Evolutionary conservation across 2,797 vertebrate species (phyloP).

Genomic region (Myotis myotis): DNA sequence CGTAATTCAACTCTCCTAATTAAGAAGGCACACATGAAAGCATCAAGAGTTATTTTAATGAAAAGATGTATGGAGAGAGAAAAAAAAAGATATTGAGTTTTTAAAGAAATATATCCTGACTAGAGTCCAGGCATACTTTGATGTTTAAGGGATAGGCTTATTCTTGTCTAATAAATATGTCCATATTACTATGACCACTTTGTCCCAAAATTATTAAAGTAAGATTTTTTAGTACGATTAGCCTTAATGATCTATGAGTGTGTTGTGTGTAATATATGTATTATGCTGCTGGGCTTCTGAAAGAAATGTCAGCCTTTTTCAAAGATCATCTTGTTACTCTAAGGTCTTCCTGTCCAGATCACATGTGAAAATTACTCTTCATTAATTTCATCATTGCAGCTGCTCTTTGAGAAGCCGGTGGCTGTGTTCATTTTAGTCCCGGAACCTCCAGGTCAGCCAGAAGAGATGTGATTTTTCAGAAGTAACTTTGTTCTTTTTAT

Average conservation of each 20-base stretch:
- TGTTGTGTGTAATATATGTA: not conserved
- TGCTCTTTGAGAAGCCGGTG: not conserved
- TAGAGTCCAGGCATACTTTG: not conserved
- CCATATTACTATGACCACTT: not conserved
- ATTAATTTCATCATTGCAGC: not conserved
- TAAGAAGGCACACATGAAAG: not conserved
- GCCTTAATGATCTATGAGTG: not conserved
- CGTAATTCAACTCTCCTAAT: not conserved
- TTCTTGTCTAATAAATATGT: not conserved
- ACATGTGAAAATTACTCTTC: not conserved
- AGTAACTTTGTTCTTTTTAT: not conserved
- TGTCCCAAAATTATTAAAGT: not conserved
- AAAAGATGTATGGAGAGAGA: not conserved
- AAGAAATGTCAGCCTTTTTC: not conserved
- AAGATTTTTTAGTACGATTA: not conserved
- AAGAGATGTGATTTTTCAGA: not conserved
- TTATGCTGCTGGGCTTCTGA: not conserved
- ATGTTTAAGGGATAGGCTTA: not conserved
- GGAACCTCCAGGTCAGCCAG: not conserved
- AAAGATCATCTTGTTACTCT: not conserved
- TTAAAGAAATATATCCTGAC: not conserved
- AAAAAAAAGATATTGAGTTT: not conserved
- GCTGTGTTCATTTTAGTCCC: no score
- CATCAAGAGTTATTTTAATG: not conserved
- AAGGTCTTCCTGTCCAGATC: not conserved